Evolutionary conservation across 2,797 vertebrate genomes (phyloP).

Genomic region (Pyrocephalus nanus): DNA sequence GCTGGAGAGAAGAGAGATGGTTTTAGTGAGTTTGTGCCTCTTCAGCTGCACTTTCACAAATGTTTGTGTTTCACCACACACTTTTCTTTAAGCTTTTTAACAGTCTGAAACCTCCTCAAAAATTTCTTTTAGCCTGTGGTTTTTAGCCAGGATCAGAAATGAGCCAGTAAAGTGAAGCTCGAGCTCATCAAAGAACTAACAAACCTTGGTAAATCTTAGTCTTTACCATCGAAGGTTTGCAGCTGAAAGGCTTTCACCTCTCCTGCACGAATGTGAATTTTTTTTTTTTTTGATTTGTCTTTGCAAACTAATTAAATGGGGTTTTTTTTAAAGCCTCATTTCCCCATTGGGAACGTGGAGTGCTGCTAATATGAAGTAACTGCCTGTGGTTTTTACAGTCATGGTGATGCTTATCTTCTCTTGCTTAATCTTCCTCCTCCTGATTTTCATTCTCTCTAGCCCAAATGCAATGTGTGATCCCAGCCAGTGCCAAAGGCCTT

Average conservation of each 20-base stretch:
- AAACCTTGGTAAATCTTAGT: background rate
- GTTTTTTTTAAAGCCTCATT: background rate
- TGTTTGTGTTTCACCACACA: background rate
- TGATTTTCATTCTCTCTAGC: background rate
- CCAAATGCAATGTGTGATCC: background rate
- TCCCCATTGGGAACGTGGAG: accelerated
- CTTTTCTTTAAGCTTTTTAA: background rate
- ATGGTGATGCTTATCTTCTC: background rate
- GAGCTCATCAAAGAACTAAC: background rate
- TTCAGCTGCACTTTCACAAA: background rate
- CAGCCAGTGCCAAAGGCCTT: background rate
- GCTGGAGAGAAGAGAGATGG: accelerated
- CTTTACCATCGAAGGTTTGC: background rate
- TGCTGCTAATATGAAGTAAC: background rate
- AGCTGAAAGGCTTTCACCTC: background rate
- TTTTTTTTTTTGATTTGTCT: background rate
- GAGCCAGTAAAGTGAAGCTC: background rate
- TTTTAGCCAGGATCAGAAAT: background rate
- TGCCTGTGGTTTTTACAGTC: background rate
- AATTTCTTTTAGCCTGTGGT: background rate
- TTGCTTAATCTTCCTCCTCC: background rate
- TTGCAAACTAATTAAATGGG: background rate
- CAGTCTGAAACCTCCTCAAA: background rate
- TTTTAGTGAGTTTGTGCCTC: background rate
- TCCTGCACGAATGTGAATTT: background rate